Percentiles rank a stretch among this genome's conserved stretches.
Conservation (phyloP, 2,113 vertebrate genomes). For the Patagioenas fasciata region DNA sequence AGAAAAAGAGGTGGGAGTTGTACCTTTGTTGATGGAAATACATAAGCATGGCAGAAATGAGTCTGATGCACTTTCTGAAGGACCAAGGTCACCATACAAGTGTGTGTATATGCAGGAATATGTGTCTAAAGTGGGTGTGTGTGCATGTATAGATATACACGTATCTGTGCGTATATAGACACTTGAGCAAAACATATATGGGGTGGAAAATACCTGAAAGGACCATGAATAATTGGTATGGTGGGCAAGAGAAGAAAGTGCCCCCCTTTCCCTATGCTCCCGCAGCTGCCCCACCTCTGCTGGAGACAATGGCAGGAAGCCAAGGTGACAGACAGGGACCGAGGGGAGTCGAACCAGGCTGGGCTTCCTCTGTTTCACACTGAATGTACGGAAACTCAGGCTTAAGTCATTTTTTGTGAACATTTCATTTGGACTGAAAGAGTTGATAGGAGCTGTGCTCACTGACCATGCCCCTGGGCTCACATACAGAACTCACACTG, state of each 20-base stretch:
- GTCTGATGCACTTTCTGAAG: not conserved
- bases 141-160: not conserved
- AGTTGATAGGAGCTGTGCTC: not conserved
- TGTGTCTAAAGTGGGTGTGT: not conserved
- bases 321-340: not conserved
- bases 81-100: not conserved
- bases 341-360: not conserved
- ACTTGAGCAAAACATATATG: not conserved
- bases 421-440: not conserved
- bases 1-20: not conserved
- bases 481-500: not conserved
- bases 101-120: not conserved
- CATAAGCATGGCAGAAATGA: not conserved
- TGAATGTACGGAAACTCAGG: not conserved
- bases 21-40: not conserved
- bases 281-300: not conserved
- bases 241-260: not conserved
- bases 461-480: not conserved
- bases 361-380: not conserved
- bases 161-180: accelerated
- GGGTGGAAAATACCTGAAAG: not conserved
- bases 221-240: not conserved
- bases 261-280: not conserved
- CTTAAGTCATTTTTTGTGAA: not conserved
- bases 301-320: slow-evolving; percentile 38